These are phyloP conservation scores for Lysandra bellargus DNA, from an alignment of 2,888 invertebrate genomes.

Conservation along the genomic window DNA sequence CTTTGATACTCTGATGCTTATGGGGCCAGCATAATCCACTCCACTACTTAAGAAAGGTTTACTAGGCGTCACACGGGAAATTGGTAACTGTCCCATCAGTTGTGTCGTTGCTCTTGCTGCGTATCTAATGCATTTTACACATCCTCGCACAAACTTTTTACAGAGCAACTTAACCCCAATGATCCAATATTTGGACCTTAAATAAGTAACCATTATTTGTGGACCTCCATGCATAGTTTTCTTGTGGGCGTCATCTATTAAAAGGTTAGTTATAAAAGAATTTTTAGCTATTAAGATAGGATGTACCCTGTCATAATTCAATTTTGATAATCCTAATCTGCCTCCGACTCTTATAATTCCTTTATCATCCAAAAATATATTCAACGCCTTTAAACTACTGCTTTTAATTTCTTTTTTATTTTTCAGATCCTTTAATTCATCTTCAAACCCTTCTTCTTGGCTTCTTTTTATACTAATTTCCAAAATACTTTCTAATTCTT, in stretches of 20 bases:
- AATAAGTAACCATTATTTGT: slow-evolving; percentile 35
- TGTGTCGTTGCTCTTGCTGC: background rate
- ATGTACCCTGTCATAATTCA: slow-evolving; percentile 3
- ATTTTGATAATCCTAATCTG: background rate
- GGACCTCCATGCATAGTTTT: slow-evolving; percentile 41
- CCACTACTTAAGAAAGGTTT: background rate
- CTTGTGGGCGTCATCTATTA: slow-evolving; percentile 41
- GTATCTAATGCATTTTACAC: slow-evolving; percentile 14
- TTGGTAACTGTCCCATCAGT: slow-evolving; percentile 16
- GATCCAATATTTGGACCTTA: slow-evolving; percentile 39
- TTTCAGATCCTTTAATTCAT: no score
- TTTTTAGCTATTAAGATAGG: slow-evolving; percentile 8
- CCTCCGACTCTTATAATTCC: background rate
- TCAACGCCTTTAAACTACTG: background rate
- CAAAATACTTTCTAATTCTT: no score
- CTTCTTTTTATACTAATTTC: no score
- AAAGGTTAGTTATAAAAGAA: slow-evolving; percentile 33
- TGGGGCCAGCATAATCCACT: slow-evolving; percentile 15
- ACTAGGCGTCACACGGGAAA: background rate
- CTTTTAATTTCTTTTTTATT: no score
- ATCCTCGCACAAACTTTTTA: background rate
- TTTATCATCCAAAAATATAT: slow-evolving; percentile 1
- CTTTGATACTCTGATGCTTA: slow-evolving; percentile 32
- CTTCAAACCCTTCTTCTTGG: no score
- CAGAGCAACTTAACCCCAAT: slow-evolving; percentile 21